phyloP scores from a whole-genome alignment of 2,888 invertebrate genomes.

The Xanthostigma xanthostigma region DNA sequence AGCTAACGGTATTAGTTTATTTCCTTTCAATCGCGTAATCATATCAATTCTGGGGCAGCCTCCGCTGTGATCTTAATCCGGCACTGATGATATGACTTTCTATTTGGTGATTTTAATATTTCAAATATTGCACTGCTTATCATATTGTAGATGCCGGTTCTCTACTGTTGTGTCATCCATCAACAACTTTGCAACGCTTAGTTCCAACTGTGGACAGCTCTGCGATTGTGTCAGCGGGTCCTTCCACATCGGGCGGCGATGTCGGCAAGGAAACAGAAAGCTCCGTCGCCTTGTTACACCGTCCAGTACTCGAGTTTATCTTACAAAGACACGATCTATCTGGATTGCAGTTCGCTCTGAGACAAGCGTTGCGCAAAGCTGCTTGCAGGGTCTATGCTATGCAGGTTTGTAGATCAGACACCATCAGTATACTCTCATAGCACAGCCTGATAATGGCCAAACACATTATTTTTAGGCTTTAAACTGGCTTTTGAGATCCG shows the following conservation, averaged over 20 bases:
- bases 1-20: conserved; percentile 28
- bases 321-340: conserved; percentile 74
- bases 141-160: conserved; percentile 49
- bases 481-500: conserved; percentile 86
- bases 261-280: conserved; percentile 21
- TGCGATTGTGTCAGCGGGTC: conserved; percentile 30
- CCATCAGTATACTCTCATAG: background rate
- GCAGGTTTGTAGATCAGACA: conserved; percentile 38
- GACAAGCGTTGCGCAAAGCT: conserved; percentile 65
- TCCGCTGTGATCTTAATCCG: too few relatives aligned
- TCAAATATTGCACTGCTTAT: too few relatives aligned
- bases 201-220: conserved; percentile 49
- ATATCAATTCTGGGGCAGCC: background rate
- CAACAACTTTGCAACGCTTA: conserved; percentile 68
- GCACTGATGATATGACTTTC: too few relatives aligned
- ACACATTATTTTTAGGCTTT: conserved; percentile 43
- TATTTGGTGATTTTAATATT: too few relatives aligned
- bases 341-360: conserved; percentile 71
- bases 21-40: background rate
- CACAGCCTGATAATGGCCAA: too few relatives aligned
- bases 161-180: conserved; percentile 77
- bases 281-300: conserved; percentile 45
- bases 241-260: conserved; percentile 18
- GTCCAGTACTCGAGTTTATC: conserved; percentile 81
- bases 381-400: conserved; percentile 75